Evolutionary conservation across 1,140 invertebrate species (phyloP), one percentile per base, ranked within the genome.

Genomic region (Anastatus disparis): DNA sequence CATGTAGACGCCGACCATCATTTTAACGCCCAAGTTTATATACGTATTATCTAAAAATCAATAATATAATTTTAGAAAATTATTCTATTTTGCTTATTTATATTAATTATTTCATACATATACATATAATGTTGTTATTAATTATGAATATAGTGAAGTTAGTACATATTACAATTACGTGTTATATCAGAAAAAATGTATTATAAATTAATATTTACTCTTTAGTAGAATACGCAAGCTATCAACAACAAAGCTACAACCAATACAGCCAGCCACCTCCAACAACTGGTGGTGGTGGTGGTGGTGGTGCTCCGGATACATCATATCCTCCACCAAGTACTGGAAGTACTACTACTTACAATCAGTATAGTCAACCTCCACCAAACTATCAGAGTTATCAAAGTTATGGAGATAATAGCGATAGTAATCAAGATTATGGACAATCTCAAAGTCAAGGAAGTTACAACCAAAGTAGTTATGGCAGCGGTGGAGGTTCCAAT

Each of bases 391-490:
- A 84, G 13, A 77, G 56, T 59, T 82, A 82, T 48, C 80, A 80
- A 61, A 81, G 79, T 27, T 85, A 85, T 63, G 73, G 81, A 29
- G 81, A 61, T 69, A 83, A 83, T 48, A 74, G 75, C 66, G 77
- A 84, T 17, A 75, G 82, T 44, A 80, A 77, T 38, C 80, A 80
- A 68, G 77, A 79, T 27, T 85, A 84, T 15, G 75, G 69, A 69
- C 80, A 78, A 38, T 62, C 78, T 0, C 79, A 78, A 20, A 76
- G 61, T 52, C 82, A 87, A 56, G 77, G 87, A 62, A 83, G 81
- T 70, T 86, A 88, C 72, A 84, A 86, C 46, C 86, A 85, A 55
- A 80, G 85, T 44, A 76, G 82, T 59, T 79, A 79, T 53, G 78
- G 81, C 29, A 74, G 77, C 56, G 85, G 82, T 77, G 82, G 81